Evolutionary conservation across 2,113 vertebrate species (phyloP).

Genomic region (Malaclemys terrapin): DNA sequence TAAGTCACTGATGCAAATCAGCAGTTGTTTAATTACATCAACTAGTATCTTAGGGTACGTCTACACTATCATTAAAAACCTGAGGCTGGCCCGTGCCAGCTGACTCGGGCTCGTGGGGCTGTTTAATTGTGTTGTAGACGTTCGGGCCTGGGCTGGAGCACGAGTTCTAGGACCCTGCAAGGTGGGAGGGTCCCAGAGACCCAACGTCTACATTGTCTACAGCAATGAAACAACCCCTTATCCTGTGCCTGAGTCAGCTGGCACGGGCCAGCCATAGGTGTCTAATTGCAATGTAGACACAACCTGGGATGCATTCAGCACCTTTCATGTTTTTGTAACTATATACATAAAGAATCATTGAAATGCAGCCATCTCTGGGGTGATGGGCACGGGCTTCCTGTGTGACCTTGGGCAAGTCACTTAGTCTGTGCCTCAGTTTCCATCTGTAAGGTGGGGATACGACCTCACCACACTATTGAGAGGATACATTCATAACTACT

Average conservation of each 20-base stretch:
- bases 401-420: conserved; percentile 53
- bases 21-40: neutral
- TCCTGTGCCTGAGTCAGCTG: neutral
- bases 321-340: neutral
- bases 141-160: neutral
- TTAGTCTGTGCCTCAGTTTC: conserved; percentile 57
- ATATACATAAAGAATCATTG: neutral
- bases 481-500: neutral
- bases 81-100: neutral
- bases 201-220: neutral
- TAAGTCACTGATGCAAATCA: neutral
- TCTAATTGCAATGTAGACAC: neutral
- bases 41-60: neutral
- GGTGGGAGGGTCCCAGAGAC: neutral
- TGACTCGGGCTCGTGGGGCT: neutral
- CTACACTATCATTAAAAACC: neutral
- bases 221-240: neutral
- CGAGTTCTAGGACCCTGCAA: neutral
- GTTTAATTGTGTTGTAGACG: neutral
- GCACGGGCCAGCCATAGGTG: too few relatives aligned
- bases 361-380: neutral
- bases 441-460: neutral
- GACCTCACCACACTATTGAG: neutral
- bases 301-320: conserved; percentile 13
- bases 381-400: conserved; percentile 10